Evolutionary conservation across 1,140 invertebrate species (phyloP), one percentile per base, ranked within the genome.

Genomic region (Anthonomus grandis): DNA sequence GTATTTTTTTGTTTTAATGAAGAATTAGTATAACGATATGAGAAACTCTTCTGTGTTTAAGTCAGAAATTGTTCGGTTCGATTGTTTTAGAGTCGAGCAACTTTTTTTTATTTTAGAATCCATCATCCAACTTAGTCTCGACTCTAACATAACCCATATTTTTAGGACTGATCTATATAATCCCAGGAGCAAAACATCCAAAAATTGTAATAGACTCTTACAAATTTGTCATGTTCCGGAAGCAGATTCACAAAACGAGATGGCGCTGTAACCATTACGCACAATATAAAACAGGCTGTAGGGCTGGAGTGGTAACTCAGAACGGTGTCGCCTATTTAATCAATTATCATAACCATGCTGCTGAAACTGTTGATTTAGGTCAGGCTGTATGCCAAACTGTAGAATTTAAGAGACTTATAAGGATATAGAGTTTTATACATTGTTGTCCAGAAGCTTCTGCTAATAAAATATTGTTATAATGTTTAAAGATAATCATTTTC

Each of bases 261-360:
- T 66, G 64, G 64, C 54, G 59, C 17, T 64, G 62, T 22, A 45
- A 41, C n/a, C 41, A 49, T 2, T 57, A 56, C 22, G 23, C 50
- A 12, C 53, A 42, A 19, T 15, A 24, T 8, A 64, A 55, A 27
- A 13, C 12, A 13, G 13, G 48, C 8, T 64, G 62, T 38, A 61
- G 49, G 42, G 51, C 62, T 22, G 47, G 50, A 37, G 21, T 59
- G 10, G 39, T 47, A 4, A 63, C 61, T 19, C 52, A 15, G 17
- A 37, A 48, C 18, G 41, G 25, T 17, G 44, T 42, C 10, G 39
- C 54, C 18, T 49, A 51, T 38, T n/a, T 63, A 10, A 55, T n/a
- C 4, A 39, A 48, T 15, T 13, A 6, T 1, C 61, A 63, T 25
- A 63, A 59, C 38, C 61, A 63, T 56, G 9, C 19, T 15, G 31